Evolutionary conservation across 2,888 invertebrate genomes (phyloP), one percentile per base, ranked within the genome.

Genomic region (Noctua fimbriata): DNA sequence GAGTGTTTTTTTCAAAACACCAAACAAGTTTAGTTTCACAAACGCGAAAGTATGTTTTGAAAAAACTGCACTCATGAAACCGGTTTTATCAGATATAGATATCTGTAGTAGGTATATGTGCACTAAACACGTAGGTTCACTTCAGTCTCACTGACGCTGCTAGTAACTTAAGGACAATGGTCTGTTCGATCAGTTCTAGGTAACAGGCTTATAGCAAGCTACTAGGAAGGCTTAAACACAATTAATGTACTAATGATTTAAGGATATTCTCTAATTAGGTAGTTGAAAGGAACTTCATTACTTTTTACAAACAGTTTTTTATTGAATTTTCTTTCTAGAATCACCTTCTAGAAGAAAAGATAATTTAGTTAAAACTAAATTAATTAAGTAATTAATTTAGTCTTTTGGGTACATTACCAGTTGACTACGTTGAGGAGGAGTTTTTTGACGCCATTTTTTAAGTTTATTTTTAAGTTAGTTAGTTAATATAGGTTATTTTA

Each of bases 1-100:
- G 16, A 58, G 32, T 12, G 5, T 0, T 74, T 84, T 73, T 79
- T 84, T 76, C 58, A 69, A 81, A 81, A 66, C 69, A 63, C 69
- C 2, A 32, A 83, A 66, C 60, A 36, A 52, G 52, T 84, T 84
- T 65, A 52, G 60, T 70, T 71, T 60, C 55, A 55, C 41, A 58
- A 70, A 58, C 36, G 16, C 21, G n/a, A 52, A 74, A 52, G 36
- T 63, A 16, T 67, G 4, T 74, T 63, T 63, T 28, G 69, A 55
- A 55, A 79, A 72, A 69, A 47, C 36, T 69, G 52, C 76, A 47
- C 36, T 47, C 4, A 28, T 14, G 44, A 9, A 69, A 60, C n/a
- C 18, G 52, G 18, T 2, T 44, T n/a, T 44, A 67, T 44, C 67
- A 44, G 41, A 16, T 55, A 44, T 0, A 49, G 1, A 16, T 78